These are phyloP conservation scores for Polylopha cassiicola DNA, from an alignment of 2,888 invertebrate species.

Conservation along the genomic window DNA sequence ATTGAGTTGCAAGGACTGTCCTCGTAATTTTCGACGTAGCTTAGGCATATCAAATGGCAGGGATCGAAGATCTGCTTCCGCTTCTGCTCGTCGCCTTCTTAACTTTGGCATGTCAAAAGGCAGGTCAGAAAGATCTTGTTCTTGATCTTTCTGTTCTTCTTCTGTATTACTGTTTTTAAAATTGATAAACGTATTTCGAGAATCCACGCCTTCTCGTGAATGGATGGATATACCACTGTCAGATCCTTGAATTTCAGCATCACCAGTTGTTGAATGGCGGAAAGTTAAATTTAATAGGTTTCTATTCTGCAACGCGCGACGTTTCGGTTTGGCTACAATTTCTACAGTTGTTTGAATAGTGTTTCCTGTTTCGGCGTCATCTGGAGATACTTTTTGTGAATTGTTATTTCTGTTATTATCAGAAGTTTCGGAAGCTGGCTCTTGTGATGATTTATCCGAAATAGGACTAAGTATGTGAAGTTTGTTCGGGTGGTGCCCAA, in stretches of 20 bases:
- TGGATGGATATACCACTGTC: constrained; percentile 93
- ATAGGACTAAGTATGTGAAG: constrained; percentile 92
- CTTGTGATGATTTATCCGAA: constrained; percentile 93
- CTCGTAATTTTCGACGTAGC: constrained; percentile 84
- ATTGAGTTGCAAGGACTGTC: constrained; percentile 78
- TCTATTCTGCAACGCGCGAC: constrained; percentile 85
- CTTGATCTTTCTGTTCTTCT: constrained; percentile 70
- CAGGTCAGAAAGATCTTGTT: constrained; percentile 85
- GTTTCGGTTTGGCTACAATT: constrained; percentile 77
- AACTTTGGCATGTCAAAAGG: constrained; percentile 95
- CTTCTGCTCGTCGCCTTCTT: constrained; percentile 82
- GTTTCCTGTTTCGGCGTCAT: constrained; percentile 73
- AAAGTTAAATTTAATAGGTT: constrained; percentile 83
- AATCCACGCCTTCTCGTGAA: constrained; percentile 87
- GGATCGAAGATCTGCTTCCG: constrained; percentile 87
- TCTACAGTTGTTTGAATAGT: constrained; percentile 67
- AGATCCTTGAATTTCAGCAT: constrained; percentile 88
- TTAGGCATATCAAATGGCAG: constrained; percentile 96
- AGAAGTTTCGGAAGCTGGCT: constrained; percentile 88
- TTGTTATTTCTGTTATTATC: constrained; percentile 88
- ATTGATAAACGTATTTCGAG: constrained; percentile 78
- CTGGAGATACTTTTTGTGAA: constrained; percentile 86
- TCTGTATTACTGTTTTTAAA: constrained; percentile 78
- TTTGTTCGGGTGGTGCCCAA: constrained; percentile 84
- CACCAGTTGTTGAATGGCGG: constrained; percentile 79